Conservation (phyloP, 2,888 invertebrate species). For the Microctonus aethiopoides region DNA sequence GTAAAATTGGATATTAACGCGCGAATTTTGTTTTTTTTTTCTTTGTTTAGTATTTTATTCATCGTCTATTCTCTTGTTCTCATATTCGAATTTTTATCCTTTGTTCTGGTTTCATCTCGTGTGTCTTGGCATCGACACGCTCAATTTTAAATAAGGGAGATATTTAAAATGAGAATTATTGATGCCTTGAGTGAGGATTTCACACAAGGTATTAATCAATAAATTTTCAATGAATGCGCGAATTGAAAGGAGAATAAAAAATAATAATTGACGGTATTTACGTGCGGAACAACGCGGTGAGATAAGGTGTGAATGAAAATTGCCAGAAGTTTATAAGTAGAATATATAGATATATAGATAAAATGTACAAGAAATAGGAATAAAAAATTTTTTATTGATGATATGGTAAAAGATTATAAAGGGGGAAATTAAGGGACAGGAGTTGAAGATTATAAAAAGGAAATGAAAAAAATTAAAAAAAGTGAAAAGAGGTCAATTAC, state of each 20-base stretch:
- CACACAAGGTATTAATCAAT: slow-evolving; percentile 23
- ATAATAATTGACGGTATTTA: slow-evolving; percentile 2
- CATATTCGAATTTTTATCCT: neutral
- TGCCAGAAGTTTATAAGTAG: neutral
- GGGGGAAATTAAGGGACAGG: neutral
- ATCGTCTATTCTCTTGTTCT: slow-evolving; percentile 5
- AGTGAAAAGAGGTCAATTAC: slow-evolving; percentile 38
- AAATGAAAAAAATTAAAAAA: too few relatives aligned
- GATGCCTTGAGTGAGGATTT: slow-evolving; percentile 2
- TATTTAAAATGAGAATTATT: neutral
- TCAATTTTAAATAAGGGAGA: neutral
- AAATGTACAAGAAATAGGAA: neutral
- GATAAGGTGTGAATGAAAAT: slow-evolving; percentile 2
- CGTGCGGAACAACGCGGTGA: neutral
- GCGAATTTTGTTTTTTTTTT: slow-evolving; percentile 30
- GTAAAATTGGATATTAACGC: slow-evolving; percentile 43
- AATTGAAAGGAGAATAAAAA: neutral
- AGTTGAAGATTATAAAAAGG: neutral
- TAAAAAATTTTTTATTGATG: neutral
- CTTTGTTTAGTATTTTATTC: slow-evolving; percentile 3
- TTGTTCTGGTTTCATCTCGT: neutral
- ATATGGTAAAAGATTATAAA: neutral
- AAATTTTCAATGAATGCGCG: neutral
- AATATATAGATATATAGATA: neutral
- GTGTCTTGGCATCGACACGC: neutral